Percentiles rank a stretch among this genome's conserved stretches.
phyloP scores from a whole-genome alignment of 2,113 vertebrate species.

The Corythoichthys haematopterus region DNA sequence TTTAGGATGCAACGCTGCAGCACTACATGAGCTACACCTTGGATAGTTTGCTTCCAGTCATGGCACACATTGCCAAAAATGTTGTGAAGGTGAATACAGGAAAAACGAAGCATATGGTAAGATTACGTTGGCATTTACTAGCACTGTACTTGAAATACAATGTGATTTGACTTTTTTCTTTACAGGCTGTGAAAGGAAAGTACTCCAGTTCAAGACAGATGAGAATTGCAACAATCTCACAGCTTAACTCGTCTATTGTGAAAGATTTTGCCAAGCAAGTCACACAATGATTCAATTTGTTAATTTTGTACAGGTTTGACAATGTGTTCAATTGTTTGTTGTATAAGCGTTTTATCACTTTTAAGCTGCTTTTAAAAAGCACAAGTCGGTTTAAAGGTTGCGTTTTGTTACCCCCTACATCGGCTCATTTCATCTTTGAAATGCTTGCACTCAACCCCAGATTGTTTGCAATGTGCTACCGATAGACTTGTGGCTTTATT shows the following conservation, averaged over 20 bases:
- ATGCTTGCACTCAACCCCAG: not conserved
- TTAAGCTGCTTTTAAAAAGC: not conserved
- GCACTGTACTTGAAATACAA: not conserved
- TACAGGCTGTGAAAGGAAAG: conserved; percentile 80
- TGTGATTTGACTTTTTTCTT: not conserved
- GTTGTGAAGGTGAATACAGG: conserved; percentile 73
- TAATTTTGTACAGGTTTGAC: not conserved
- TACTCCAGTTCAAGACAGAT: conserved; percentile 70
- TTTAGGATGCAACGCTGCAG: conserved; percentile 62
- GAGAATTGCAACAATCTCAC: conserved; percentile 71
- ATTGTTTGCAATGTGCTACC: not conserved
- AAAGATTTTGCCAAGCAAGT: conserved; percentile 67
- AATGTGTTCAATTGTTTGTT: not conserved
- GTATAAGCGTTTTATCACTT: not conserved
- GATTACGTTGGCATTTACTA: not conserved
- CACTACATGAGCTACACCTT: conserved; percentile 73
- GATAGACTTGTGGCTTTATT: not conserved
- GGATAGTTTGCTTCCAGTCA: conserved; percentile 71
- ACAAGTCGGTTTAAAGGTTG: not conserved
- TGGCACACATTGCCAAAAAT: conserved; percentile 84
- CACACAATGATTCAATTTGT: conserved; percentile 52
- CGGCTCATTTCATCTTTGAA: not conserved
- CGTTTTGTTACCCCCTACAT: not conserved
- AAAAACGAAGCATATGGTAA: conserved; percentile 74
- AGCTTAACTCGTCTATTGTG: conserved; percentile 71